phyloP scores from a whole-genome alignment of 2,797 vertebrate genomes.

The Lophotriccus pileatus region DNA sequence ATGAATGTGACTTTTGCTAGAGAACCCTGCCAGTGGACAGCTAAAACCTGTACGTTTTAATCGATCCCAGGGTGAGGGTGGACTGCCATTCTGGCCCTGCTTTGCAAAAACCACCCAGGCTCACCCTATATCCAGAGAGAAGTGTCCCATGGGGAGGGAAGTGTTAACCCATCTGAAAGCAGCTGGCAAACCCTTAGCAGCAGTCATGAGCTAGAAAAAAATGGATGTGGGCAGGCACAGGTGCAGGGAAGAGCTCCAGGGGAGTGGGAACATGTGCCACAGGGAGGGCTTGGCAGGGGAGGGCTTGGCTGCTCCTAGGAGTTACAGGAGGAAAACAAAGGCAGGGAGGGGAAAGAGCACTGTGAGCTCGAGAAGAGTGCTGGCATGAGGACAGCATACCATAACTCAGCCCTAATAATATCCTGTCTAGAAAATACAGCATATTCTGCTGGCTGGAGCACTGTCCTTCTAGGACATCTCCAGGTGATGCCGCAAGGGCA shows the following conservation, averaged over 20 bases:
- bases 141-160: background rate
- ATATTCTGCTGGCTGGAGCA: background rate
- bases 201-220: background rate
- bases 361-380: background rate
- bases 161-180: background rate
- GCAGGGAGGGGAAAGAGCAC: background rate
- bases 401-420: background rate
- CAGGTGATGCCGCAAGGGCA: background rate
- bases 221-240: slow-evolving; percentile 10
- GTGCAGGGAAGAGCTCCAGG: slow-evolving; percentile 35
- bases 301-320: background rate
- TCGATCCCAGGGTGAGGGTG: background rate
- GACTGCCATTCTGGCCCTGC: rapidly evolving
- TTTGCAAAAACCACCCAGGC: background rate
- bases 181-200: background rate
- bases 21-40: background rate
- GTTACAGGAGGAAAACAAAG: slow-evolving; percentile 13
- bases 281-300: background rate
- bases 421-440: background rate
- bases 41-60: background rate
- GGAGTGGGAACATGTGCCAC: background rate
- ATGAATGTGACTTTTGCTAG: background rate
- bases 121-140: background rate
- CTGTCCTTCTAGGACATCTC: background rate
- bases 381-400: background rate